Conservation (phyloP, 2,797 vertebrate genomes). For the Sebastes baramenuke region DNA sequence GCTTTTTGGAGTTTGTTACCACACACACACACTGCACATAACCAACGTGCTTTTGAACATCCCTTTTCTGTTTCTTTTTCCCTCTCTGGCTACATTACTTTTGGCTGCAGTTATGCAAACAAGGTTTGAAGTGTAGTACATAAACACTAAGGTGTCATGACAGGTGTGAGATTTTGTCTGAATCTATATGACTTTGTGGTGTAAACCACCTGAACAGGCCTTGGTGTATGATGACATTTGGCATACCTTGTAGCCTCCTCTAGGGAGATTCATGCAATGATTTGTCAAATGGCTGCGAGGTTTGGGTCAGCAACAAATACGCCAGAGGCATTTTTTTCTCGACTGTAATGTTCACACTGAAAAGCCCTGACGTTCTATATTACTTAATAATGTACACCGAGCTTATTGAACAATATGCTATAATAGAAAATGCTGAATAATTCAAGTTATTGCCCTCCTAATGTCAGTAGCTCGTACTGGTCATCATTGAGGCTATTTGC, state of each 20-base stretch:
- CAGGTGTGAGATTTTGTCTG: slow-evolving; percentile 75
- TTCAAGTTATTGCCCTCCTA: slow-evolving; percentile 58
- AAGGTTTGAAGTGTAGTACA: slow-evolving; percentile 34
- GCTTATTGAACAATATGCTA: slow-evolving; percentile 46
- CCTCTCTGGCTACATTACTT: slow-evolving; percentile 16
- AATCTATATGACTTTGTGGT: slow-evolving; percentile 38
- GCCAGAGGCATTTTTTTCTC: slow-evolving; percentile 17
- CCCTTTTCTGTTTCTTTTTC: slow-evolving; percentile 12
- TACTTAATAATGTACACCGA: slow-evolving; percentile 53
- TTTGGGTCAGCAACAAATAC: slow-evolving; percentile 47
- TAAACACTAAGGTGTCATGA: slow-evolving; percentile 56
- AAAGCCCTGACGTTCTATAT: slow-evolving; percentile 45
- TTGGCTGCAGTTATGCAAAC: slow-evolving; percentile 38
- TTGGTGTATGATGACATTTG: slow-evolving; percentile 47
- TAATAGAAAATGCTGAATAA: slow-evolving; percentile 62
- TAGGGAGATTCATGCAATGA: slow-evolving; percentile 35
- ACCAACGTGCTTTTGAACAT: slow-evolving; percentile 27
- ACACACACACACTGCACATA: slow-evolving; percentile 15
- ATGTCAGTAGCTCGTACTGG: slow-evolving; percentile 30
- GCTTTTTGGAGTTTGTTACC: slow-evolving; percentile 54
- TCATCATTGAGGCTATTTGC: slow-evolving; percentile 35
- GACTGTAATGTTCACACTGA: slow-evolving; percentile 28
- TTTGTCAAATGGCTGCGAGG: slow-evolving; percentile 54
- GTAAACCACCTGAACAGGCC: slow-evolving; percentile 28
- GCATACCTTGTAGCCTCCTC: slow-evolving; percentile 44